Evolutionary conservation across 2,113 vertebrate species (phyloP).

Genomic region (Callopanchax toddi): DNA sequence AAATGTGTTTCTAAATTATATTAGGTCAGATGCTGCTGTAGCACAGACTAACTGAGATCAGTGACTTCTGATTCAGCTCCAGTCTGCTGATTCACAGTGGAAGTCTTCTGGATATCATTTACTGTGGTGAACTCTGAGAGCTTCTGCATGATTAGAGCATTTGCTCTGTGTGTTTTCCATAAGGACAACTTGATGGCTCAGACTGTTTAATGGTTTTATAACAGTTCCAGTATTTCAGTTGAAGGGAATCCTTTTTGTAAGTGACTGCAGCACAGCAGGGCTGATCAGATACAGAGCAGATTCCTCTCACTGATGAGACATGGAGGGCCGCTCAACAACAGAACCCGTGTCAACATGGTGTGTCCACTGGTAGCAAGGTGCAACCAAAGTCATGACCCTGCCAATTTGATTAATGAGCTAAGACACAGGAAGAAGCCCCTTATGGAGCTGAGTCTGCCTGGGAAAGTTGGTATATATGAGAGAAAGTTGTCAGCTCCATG

Average conservation of each 20-base stretch:
- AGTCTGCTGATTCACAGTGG: no score
- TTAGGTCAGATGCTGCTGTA: no score
- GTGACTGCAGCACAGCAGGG: background rate
- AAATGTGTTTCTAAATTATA: no score
- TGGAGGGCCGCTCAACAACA: slow-evolving; percentile 5
- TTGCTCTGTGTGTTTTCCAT: no score
- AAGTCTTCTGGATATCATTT: no score
- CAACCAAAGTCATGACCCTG: background rate
- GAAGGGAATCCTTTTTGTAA: background rate
- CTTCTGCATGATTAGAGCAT: no score
- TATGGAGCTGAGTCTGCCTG: slow-evolving; percentile 63
- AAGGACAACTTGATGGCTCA: no score
- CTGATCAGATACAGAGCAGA: background rate
- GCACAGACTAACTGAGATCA: no score
- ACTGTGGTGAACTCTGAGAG: no score
- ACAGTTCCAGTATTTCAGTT: no score
- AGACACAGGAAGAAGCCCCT: slow-evolving; percentile 42
- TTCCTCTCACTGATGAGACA: background rate
- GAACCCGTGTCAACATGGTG: slow-evolving; percentile 41
- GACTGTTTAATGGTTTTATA: no score
- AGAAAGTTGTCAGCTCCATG: slow-evolving; percentile 71
- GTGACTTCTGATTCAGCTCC: no score
- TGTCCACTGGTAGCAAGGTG: background rate
- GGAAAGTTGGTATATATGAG: slow-evolving; percentile 72
- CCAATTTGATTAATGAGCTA: slow-evolving; percentile 62